These are phyloP conservation scores for Puffinus mauretanicus DNA, from an alignment of 2,113 vertebrate genomes.

Conservation along the genomic window DNA sequence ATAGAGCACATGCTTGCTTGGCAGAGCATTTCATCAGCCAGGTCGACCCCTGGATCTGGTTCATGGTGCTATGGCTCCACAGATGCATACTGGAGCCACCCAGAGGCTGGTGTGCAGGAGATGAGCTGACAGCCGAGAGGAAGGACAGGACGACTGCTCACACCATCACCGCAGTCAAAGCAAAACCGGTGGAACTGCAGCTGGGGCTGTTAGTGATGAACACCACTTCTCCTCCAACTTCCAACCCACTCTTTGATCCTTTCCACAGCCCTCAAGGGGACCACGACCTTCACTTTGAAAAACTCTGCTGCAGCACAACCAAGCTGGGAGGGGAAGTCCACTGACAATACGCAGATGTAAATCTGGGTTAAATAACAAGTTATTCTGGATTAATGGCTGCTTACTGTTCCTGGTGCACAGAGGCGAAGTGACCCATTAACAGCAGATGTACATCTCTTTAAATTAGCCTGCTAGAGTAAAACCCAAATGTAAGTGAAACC, in stretches of 20 bases:
- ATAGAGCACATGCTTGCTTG: accelerated
- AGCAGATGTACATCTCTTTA: background rate
- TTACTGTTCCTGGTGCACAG: background rate
- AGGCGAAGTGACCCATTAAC: background rate
- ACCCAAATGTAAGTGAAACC: background rate
- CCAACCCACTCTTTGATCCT: background rate
- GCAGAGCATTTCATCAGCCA: background rate
- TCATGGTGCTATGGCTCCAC: background rate
- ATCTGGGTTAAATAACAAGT: background rate
- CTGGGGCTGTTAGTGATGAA: background rate
- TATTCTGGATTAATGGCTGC: background rate
- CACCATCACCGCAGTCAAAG: accelerated
- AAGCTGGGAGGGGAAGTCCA: background rate
- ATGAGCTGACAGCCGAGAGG: background rate
- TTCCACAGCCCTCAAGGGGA: background rate
- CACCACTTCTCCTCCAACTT: background rate
- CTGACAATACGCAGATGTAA: background rate
- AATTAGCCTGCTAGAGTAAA: background rate
- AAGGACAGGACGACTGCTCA: background rate
- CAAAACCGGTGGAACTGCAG: background rate
- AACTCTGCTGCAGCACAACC: background rate
- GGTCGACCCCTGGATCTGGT: accelerated
- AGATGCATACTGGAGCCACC: background rate
- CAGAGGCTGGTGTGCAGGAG: background rate
- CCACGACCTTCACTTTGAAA: background rate